These are phyloP conservation scores for Philaenus spumarius DNA, from an alignment of 1,140 invertebrate genomes.

Conservation along the genomic window DNA sequence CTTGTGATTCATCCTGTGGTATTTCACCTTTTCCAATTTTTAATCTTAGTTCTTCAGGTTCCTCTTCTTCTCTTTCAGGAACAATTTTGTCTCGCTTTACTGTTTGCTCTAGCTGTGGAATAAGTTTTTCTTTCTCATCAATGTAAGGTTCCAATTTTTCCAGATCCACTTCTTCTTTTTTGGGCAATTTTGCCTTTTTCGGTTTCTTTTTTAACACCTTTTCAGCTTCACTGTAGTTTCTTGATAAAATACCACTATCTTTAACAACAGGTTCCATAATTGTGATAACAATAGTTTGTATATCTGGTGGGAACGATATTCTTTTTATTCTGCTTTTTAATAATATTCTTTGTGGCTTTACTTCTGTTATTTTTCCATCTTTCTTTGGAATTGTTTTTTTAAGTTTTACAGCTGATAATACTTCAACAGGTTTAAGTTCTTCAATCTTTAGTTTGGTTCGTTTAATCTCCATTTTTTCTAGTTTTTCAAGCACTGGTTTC, in stretches of 20 bases:
- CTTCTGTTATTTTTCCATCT: slow-evolving; percentile 41
- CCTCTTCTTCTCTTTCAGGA: slow-evolving; percentile 31
- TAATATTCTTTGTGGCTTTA: slow-evolving; percentile 51
- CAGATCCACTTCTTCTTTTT: slow-evolving; percentile 25
- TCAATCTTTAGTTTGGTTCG: slow-evolving; percentile 27
- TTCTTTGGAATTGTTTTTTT: slow-evolving; percentile 49
- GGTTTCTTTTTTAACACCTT: slow-evolving; percentile 35
- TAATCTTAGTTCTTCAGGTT: slow-evolving; percentile 20
- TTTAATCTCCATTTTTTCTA: slow-evolving; percentile 30
- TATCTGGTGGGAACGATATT: slow-evolving; percentile 36
- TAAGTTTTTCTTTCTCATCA: slow-evolving; percentile 19
- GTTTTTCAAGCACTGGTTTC: slow-evolving; percentile 26
- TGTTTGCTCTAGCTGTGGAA: slow-evolving; percentile 28
- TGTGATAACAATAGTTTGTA: slow-evolving; percentile 27
- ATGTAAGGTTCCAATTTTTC: slow-evolving; percentile 27
- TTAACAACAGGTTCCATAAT: slow-evolving; percentile 25
- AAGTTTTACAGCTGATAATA: slow-evolving; percentile 54
- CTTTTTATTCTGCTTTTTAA: slow-evolving; percentile 56
- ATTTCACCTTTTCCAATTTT: slow-evolving; percentile 27
- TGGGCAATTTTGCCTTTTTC: slow-evolving; percentile 32
- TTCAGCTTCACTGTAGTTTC: slow-evolving; percentile 37
- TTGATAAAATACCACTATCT: slow-evolving; percentile 36
- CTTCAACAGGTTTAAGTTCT: slow-evolving; percentile 39
- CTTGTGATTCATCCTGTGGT: slow-evolving; percentile 27
- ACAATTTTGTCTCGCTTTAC: slow-evolving; percentile 27